These are phyloP conservation scores for Trachythela sp. DNA, from an alignment of 64 coral and sea anemone species.

Conservation along the genomic window DNA sequence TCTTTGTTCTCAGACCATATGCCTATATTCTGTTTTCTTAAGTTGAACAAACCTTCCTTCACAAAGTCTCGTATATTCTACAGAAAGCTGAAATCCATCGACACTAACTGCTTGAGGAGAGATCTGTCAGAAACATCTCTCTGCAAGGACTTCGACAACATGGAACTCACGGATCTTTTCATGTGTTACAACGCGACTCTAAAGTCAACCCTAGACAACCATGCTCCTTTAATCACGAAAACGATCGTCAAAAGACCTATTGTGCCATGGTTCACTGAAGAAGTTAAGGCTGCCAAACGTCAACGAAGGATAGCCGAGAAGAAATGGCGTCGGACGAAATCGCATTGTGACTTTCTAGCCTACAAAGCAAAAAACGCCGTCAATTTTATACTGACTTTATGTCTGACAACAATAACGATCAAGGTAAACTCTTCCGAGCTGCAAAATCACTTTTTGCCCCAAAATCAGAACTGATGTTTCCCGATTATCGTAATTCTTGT, in stretches of 20 bases:
- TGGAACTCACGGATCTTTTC: constrained; percentile 33
- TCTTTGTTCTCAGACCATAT: not conserved
- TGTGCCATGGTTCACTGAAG: constrained; percentile 44
- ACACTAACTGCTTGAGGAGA: constrained; percentile 30
- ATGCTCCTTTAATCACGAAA: constrained; percentile 48
- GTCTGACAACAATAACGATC: constrained; percentile 26
- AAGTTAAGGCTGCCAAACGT: constrained; percentile 11
- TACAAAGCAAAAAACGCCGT: constrained; percentile 29
- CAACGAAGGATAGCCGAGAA: constrained; percentile 25
- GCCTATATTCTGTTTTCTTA: not conserved
- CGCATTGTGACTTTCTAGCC: not conserved
- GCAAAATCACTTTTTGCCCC: not conserved
- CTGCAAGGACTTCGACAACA: constrained; percentile 16
- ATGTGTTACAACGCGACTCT: constrained; percentile 31
- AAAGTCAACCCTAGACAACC: constrained; percentile 22
- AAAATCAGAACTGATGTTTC: constrained; percentile 3
- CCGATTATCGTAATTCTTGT: not conserved
- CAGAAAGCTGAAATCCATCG: constrained; percentile 44
- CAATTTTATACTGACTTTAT: constrained; percentile 41
- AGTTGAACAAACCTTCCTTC: too few relatives aligned
- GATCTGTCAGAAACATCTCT: constrained; percentile 29
- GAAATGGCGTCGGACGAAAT: constrained; percentile 32
- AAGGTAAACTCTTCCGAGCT: too few relatives aligned
- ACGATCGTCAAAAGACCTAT: constrained; percentile 35
- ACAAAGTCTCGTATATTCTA: constrained; percentile 20